These are phyloP conservation scores for Poeciliopsis infans DNA, from an alignment of 2,797 vertebrate species.

Conservation along the genomic window DNA sequence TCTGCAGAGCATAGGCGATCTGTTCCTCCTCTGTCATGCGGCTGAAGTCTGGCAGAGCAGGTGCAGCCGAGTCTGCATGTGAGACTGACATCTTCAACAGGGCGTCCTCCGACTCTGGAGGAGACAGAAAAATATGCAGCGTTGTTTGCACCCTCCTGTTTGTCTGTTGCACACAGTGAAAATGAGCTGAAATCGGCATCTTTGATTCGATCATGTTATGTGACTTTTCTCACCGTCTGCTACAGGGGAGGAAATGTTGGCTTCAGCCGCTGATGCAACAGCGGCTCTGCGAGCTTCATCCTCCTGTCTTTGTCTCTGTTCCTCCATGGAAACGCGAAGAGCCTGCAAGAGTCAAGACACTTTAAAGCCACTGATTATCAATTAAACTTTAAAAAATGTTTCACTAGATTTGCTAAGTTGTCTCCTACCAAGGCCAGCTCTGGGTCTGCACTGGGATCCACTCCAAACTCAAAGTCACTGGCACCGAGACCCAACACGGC, in stretches of 20 bases:
- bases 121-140: slow-evolving; percentile 13
- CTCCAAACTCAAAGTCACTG: slow-evolving; percentile 94
- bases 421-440: slow-evolving; percentile 91
- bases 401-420: neutral
- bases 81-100: slow-evolving; percentile 94
- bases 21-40: slow-evolving; percentile 98
- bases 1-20: slow-evolving; percentile 98
- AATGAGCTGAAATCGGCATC: slow-evolving; percentile 1
- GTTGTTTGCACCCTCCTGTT: neutral
- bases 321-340: slow-evolving; percentile 95
- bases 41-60: slow-evolving; percentile 91
- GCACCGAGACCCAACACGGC: slow-evolving; percentile 91
- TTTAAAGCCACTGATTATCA: slow-evolving; percentile 1
- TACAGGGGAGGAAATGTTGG: slow-evolving; percentile 80
- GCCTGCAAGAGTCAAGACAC: slow-evolving; percentile 76
- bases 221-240: slow-evolving; percentile 82
- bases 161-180: neutral
- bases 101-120: slow-evolving; percentile 90
- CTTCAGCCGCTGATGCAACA: slow-evolving; percentile 87
- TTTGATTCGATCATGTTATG: neutral
- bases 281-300: slow-evolving; percentile 91
- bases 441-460: slow-evolving; percentile 93
- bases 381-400: neutral
- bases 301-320: slow-evolving; percentile 94
- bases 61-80: slow-evolving; percentile 81